Conservation (phyloP, 2,797 vertebrate genomes). For the Microtus californicus region DNA sequence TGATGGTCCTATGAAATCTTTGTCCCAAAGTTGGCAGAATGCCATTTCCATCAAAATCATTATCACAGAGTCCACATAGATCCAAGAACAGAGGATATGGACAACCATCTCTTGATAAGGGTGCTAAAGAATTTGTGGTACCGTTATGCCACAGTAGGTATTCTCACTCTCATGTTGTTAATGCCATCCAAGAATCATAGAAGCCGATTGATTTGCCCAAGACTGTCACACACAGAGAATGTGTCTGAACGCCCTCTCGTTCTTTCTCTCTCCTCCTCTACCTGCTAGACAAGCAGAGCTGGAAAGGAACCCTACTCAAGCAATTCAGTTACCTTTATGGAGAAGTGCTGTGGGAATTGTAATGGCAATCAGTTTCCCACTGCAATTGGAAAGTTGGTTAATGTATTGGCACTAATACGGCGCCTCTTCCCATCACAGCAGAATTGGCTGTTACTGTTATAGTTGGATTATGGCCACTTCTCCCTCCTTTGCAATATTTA, state of each 20-base stretch:
- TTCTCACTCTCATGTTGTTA: neutral
- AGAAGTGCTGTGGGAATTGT: conserved; percentile 81
- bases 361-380: conserved; percentile 80
- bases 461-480: conserved; percentile 82
- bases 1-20: neutral
- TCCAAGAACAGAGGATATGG: neutral
- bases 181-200: conserved; percentile 4
- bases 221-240: conserved; percentile 4
- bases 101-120: neutral
- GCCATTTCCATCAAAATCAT: neutral
- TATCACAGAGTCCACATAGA: neutral
- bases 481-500: conserved; percentile 85
- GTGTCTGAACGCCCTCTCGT: conserved; percentile 35
- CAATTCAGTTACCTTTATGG: conserved; percentile 66
- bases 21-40: neutral
- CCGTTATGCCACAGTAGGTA: neutral
- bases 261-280: neutral
- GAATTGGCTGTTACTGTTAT: conserved; percentile 86
- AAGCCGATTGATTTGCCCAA: conserved; percentile 36
- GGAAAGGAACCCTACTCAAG: conserved; percentile 77
- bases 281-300: neutral
- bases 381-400: conserved; percentile 82
- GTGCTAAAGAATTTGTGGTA: neutral
- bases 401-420: conserved; percentile 83
- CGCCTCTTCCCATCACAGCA: conserved; percentile 82